Evolutionary conservation across 2,888 invertebrate genomes (phyloP), one percentile per base, ranked within the genome.

Genomic region (Dryobota labecula): DNA sequence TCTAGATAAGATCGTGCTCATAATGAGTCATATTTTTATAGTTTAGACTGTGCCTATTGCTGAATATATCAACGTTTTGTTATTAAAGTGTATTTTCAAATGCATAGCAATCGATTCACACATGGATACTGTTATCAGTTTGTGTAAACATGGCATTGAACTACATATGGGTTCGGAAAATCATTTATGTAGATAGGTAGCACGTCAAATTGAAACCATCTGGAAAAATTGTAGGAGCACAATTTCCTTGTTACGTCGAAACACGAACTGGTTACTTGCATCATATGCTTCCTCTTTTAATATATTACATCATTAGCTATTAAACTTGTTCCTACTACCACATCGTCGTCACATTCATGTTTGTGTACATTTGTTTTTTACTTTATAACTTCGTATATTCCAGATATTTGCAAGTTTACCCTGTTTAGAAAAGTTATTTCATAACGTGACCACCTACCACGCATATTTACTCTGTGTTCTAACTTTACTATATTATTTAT

Each of bases 241-340:
- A 38, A 60, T 64, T 79, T 58, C 33, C 62, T 70, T 11, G 54
- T 66, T 76, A 56, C 54, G 49, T 75, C 30, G 33, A 57, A 41
- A 57, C 66, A 51, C 49, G 24, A 43, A 74, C 53, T 62, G 20
- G 27, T 43, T 54, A 69, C 65, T 66, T 66, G 54, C 70, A 76
- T 76, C 62, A 66, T 65, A 38, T 62, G 65, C 53, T 65, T 75
- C 65, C 62, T 75, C 15, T 65, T 66, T 75, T 66, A 73, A 74
- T 53, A 74, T 53, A 58, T 78, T 78, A 80, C 78, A 78, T 78
- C 76, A 80, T 70, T 54, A 63, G 70, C 80, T 63, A 67, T 60
- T 63, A 63, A 80, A 75, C 62, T 20, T 53, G 68, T 58, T 57
- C 20, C 13, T 57, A 43, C 43, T 20, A 56, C 57, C 36, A 38